A percentile compares a stretch with the other conserved stretches of the same genome.
Evolutionary conservation across 2,797 vertebrate species (phyloP).

Genomic region (Sebastes trivittatus): DNA sequence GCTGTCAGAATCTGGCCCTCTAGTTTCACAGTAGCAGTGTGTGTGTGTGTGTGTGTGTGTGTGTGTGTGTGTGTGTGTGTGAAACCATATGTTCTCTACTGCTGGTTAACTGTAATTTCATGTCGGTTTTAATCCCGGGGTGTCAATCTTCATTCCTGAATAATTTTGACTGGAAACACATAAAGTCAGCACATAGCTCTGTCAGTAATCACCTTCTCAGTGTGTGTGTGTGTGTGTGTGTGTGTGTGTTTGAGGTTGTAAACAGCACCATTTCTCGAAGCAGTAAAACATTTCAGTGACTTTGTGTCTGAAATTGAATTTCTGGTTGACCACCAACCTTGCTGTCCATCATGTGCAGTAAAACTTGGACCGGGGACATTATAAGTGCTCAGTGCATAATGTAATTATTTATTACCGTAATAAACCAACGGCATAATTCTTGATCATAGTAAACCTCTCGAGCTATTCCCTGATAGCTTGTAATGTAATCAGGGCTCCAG

Average conservation of each 20-base stretch:
- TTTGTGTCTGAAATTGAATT: conserved; percentile 27
- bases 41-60: not conserved
- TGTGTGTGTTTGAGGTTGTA: conserved; percentile 39
- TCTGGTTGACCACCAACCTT: conserved; percentile 25
- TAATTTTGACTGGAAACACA: conserved; percentile 70
- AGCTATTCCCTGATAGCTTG: not conserved
- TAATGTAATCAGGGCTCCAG: not conserved
- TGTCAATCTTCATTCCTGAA: conserved; percentile 73
- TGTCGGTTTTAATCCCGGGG: conserved; percentile 67
- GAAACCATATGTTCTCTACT: conserved; percentile 27
- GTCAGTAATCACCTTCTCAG: conserved; percentile 53
- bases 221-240: conserved; percentile 37
- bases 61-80: conserved; percentile 11
- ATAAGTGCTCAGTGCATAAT: not conserved
- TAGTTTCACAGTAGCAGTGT: not conserved
- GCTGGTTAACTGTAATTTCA: conserved; percentile 68
- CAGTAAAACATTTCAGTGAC: conserved; percentile 37
- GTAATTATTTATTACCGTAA: conserved; percentile 4
- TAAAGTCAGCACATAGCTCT: conserved; percentile 65
- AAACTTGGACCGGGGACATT: not conserved
- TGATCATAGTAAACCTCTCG: not conserved
- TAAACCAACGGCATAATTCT: not conserved
- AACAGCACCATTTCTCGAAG: conserved; percentile 44
- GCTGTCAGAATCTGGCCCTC: too few relatives aligned
- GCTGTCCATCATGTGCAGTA: conserved; percentile 16